Conservation (phyloP, 2,113 vertebrate species). For the Seriola aureovittata region DNA sequence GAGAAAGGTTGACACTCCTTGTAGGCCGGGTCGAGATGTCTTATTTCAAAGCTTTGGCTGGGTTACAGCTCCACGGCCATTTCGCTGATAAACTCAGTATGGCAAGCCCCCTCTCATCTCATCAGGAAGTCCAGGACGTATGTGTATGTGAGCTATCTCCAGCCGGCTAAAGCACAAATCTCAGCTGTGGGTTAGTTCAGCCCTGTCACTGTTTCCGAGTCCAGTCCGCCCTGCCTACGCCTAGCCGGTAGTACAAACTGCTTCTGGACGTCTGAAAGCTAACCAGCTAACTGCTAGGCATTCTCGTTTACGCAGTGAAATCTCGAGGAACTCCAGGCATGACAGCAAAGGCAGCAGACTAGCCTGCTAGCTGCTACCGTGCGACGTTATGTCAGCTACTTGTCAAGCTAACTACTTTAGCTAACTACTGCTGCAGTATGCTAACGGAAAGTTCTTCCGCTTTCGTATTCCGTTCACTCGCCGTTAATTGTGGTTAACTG, state of each 20-base stretch:
- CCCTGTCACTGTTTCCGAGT: conserved; percentile 24
- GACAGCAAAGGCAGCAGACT: conserved; percentile 44
- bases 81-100: conserved; percentile 12
- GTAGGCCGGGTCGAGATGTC: conserved; percentile 11
- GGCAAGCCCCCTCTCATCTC: conserved; percentile 28
- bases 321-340: conserved; percentile 49
- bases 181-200: background rate
- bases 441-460: conserved; percentile 73
- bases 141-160: conserved; percentile 1
- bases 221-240: conserved; percentile 27
- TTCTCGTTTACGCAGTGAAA: conserved; percentile 61
- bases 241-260: conserved; percentile 16
- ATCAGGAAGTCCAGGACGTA: background rate
- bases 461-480: conserved; percentile 60
- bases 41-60: conserved; percentile 35
- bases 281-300: conserved; percentile 17
- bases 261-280: conserved; percentile 13
- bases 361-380: conserved; percentile 45
- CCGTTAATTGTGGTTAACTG: conserved; percentile 1
- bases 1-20: conserved; percentile 46
- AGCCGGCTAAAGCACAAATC: conserved; percentile 23
- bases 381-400: conserved; percentile 4
- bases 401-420: conserved; percentile 51
- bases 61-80: conserved; percentile 49
- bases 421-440: conserved; percentile 35